These are phyloP conservation scores for Microctenopoma stevenorrisi DNA, from an alignment of 2,797 vertebrate genomes.

Conservation along the genomic window DNA sequence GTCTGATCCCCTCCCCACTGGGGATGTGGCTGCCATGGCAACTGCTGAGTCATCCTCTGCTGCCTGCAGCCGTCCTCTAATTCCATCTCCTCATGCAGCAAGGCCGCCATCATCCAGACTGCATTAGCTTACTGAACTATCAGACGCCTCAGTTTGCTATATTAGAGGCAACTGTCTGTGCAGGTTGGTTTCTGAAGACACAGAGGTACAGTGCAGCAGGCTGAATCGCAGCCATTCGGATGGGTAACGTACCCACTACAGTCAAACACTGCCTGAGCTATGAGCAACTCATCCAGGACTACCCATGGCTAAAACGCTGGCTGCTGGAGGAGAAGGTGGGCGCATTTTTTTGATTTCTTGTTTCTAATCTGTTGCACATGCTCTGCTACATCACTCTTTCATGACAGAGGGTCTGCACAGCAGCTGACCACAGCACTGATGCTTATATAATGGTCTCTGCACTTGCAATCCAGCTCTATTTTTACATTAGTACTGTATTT, in stretches of 20 bases:
- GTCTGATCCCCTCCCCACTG: constrained; percentile 47
- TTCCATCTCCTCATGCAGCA: constrained; percentile 49
- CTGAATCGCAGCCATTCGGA: constrained; percentile 66
- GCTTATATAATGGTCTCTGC: constrained; percentile 38
- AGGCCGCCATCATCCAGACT: constrained; percentile 42
- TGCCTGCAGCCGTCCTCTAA: constrained; percentile 50
- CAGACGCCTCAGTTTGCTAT: constrained; percentile 15
- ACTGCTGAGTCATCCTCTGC: constrained; percentile 81
- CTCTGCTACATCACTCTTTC: constrained; percentile 65
- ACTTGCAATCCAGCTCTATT: neutral
- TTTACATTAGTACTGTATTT: neutral
- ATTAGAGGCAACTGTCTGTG: constrained; percentile 11
- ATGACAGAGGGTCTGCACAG: constrained; percentile 47
- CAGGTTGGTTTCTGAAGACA: constrained; percentile 31
- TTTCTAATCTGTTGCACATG: constrained; percentile 68
- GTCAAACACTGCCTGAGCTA: constrained; percentile 93
- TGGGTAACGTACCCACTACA: constrained; percentile 90
- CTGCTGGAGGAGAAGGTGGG: constrained; percentile 87
- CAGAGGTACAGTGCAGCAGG: constrained; percentile 14
- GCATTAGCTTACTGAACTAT: constrained; percentile 44
- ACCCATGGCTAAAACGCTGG: constrained; percentile 85
- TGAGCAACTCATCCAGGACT: constrained; percentile 88
- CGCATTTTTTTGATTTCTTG: constrained; percentile 26
- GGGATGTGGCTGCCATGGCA: constrained; percentile 81
- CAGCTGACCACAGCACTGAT: constrained; percentile 13